phyloP scores from a whole-genome alignment of 2,797 vertebrate genomes.

The Poecilia picta region DNA sequence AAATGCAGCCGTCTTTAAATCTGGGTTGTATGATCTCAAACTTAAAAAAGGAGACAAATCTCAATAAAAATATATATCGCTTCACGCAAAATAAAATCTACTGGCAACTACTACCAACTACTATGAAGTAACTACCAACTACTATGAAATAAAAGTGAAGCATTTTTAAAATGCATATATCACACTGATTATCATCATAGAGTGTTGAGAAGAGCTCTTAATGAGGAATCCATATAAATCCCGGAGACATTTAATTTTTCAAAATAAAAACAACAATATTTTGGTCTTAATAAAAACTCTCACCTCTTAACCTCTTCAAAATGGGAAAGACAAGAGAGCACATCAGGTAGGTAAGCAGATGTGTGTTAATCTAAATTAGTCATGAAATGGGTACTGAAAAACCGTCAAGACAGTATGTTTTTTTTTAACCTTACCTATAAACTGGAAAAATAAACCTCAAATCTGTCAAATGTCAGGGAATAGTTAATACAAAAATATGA shows the following conservation, averaged over 20 bases:
- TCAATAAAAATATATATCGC: not conserved
- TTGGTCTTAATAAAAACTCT: not conserved
- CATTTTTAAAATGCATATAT: not conserved
- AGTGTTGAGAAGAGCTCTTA: not conserved
- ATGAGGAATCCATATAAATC: not conserved
- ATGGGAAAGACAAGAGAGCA: not conserved
- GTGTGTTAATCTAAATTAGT: not conserved
- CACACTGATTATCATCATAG: not conserved
- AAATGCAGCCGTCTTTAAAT: not conserved
- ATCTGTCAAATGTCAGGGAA: not conserved
- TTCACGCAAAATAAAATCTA: not conserved
- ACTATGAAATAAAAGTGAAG: not conserved
- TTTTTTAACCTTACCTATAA: not conserved
- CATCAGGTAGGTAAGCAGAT: no score
- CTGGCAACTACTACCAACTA: not conserved
- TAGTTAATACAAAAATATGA: not conserved
- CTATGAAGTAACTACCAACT: not conserved
- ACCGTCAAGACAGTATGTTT: no score
- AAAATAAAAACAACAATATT: not conserved
- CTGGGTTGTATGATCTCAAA: not conserved
- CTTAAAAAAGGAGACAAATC: not conserved
- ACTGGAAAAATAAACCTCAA: not conserved
- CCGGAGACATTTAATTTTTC: not conserved
- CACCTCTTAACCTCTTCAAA: not conserved
- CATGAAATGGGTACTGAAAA: not conserved